Conservation (phyloP, 2,888 invertebrate genomes). For the Syrista parreyssii region DNA sequence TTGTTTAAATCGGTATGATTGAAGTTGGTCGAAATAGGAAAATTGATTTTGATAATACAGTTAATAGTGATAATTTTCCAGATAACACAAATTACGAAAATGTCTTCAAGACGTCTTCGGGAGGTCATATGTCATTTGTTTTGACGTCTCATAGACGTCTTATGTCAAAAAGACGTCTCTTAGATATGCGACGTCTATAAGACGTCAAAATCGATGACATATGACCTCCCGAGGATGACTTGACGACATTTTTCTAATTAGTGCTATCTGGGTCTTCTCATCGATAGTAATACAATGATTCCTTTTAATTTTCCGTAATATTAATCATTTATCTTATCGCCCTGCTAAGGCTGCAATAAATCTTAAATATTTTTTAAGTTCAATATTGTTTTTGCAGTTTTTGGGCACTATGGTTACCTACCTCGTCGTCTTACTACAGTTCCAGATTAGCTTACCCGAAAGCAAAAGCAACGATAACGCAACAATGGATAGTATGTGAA, state of each 20-base stretch:
- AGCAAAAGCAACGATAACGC: constrained; percentile 59
- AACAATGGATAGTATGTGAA: background rate
- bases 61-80: background rate
- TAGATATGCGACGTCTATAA: too few relatives aligned
- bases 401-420: constrained; percentile 83
- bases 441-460: constrained; percentile 81
- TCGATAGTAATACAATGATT: background rate
- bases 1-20: constrained; percentile 77
- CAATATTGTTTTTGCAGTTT: constrained; percentile 66
- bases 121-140: too few relatives aligned
- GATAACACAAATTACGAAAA: too few relatives aligned
- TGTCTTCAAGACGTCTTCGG: too few relatives aligned
- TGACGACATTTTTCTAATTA: too few relatives aligned
- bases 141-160: too few relatives aligned
- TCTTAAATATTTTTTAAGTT: background rate
- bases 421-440: constrained; percentile 78
- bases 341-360: background rate
- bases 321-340: too few relatives aligned
- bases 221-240: too few relatives aligned
- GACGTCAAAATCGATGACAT: too few relatives aligned
- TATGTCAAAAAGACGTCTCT: too few relatives aligned
- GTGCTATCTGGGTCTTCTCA: too few relatives aligned
- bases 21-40: constrained; percentile 5
- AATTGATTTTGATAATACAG: background rate
- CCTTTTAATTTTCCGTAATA: too few relatives aligned